Evolutionary conservation across 1,140 invertebrate species (phyloP).

Genomic region (Cydia pomonella): DNA sequence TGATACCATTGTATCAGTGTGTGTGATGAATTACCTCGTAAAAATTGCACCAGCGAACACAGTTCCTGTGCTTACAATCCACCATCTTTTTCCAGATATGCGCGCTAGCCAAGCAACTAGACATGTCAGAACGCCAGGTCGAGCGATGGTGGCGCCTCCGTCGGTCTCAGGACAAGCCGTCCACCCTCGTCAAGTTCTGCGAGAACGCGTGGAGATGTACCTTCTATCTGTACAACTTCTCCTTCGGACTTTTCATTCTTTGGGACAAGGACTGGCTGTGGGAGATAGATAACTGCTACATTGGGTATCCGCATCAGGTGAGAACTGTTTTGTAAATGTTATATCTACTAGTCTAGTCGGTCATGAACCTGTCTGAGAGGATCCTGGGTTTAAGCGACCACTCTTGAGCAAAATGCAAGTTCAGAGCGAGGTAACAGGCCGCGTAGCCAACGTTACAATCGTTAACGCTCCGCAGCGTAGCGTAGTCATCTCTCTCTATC

Average conservation of each 20-base stretch:
- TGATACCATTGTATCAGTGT: too few species aligned
- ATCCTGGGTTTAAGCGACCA: not conserved
- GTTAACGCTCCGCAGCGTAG: too few species aligned
- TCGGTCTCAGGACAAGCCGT: slow-evolving; percentile 91
- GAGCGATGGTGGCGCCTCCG: slow-evolving; percentile 94
- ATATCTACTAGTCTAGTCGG: not conserved
- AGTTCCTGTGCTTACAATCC: not conserved
- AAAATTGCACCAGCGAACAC: too few species aligned
- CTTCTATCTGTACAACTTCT: slow-evolving; percentile 92
- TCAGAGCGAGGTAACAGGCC: too few species aligned
- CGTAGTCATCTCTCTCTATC: too few species aligned
- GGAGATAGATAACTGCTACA: slow-evolving; percentile 96
- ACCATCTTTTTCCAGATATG: slow-evolving; percentile 81
- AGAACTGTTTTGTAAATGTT: slow-evolving; percentile 39
- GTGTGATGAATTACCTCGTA: too few species aligned
- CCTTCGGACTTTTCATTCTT: slow-evolving; percentile 90
- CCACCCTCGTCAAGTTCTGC: slow-evolving; percentile 94
- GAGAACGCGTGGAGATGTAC: slow-evolving; percentile 95
- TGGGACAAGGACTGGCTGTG: slow-evolving; percentile 98
- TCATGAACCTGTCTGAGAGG: not conserved
- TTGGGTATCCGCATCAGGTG: slow-evolving; percentile 87
- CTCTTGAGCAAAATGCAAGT: too few species aligned
- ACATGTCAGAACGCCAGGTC: slow-evolving; percentile 93
- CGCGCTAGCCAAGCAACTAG: slow-evolving; percentile 91
- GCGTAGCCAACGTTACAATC: too few species aligned